Evolutionary conservation across 2,888 invertebrate genomes (phyloP), one percentile per base, ranked within the genome.

Genomic region (Deilephila porcellus): DNA sequence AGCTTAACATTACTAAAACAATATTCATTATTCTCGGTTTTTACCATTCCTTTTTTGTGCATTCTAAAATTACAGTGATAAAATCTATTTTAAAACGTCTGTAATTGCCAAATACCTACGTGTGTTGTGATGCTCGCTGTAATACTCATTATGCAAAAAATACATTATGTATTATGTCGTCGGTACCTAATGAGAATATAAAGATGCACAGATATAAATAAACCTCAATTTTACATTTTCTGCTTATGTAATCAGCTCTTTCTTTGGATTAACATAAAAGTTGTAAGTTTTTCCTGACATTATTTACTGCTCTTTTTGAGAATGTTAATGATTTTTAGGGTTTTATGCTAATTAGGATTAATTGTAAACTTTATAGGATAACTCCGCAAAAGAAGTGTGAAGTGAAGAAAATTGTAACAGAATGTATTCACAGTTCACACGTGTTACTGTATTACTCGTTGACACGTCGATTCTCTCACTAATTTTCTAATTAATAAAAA

Each of bases 41-140:
- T 56, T n/a, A 56, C n/a, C 56, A 56, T 56, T 56, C 56, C 56
- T 56, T 56, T 56, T 56, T 56, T n/a, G 56, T 56, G 56, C 56
- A 56, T 56, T n/a, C 5, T 56, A n/a, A 6, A 56, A 56, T 56
- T 56, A n/a, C 56, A 1, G n/a, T 56, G n/a, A 56, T 53, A 56
- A 17, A n/a, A n/a, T 56, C 17, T 56, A 56, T 56, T 56, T 56
- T 56, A 7, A n/a, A n/a, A n/a, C 5, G 19, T 56, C 6, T 56
- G n/a, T 56, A 56, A n/a, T 56, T 56, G 56, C 56, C 56, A 56
- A 56, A n/a, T n/a, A 56, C 56, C n/a, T 17, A 56, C n/a, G 1
- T 56, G 19, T 4, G 19, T n/a, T 56, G 14, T 52, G 52, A 52
- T 56, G 5, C n/a, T 56, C n/a, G 1, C 19, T 56, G 56, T 56